Evolutionary conservation across 2,113 vertebrate species (phyloP).

Genomic region (Lamprologus callipterus): DNA sequence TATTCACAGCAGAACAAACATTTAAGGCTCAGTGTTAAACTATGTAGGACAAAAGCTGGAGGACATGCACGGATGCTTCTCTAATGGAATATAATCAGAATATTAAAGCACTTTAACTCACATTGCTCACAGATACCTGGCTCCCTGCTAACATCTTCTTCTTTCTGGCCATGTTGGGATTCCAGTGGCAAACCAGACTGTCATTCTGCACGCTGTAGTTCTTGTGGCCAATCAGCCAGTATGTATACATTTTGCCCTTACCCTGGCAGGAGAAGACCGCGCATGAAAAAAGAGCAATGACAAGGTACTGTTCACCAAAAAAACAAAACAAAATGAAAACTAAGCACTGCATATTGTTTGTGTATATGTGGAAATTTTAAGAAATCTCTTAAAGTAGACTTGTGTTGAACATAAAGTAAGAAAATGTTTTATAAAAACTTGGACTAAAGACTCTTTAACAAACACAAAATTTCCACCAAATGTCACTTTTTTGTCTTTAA

Average conservation of each 20-base stretch:
- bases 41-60: not conserved
- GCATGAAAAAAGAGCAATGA: not conserved
- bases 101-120: slow-evolving; percentile 37
- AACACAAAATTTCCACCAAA: not conserved
- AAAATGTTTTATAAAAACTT: not conserved
- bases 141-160: slow-evolving; percentile 63
- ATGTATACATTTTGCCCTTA: slow-evolving; percentile 88
- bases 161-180: slow-evolving; percentile 69
- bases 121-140: slow-evolving; percentile 60
- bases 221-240: slow-evolving; percentile 86
- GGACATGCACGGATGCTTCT: not conserved
- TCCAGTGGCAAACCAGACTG: slow-evolving; percentile 90
- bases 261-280: slow-evolving; percentile 14
- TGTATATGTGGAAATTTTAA: not conserved
- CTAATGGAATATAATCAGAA: not conserved
- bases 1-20: not conserved
- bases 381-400: not conserved
- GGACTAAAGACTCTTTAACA: not conserved
- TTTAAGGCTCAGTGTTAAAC: not conserved
- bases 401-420: not conserved
- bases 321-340: fast-evolving
- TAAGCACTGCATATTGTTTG: not conserved
- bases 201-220: slow-evolving; percentile 87
- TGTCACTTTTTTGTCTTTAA: not conserved
- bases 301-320: not conserved